These are phyloP conservation scores for Hyperopisus bebe DNA, from an alignment of 2,113 vertebrate species.

Conservation along the genomic window DNA sequence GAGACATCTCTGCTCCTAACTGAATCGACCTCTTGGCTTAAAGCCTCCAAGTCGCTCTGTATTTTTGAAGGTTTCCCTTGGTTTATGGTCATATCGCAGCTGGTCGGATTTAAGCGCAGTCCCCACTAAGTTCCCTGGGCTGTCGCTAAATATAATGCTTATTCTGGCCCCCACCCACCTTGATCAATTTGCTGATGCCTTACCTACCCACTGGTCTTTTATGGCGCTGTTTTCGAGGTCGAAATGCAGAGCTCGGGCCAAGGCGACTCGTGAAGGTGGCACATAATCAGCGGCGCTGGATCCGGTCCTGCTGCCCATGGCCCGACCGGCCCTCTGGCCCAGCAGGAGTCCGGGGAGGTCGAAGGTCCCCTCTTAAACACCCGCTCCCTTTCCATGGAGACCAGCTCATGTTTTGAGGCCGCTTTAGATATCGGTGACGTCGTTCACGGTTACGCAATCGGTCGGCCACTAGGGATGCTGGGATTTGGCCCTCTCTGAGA, in stretches of 20 bases:
- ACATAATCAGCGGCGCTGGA: neutral
- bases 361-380: neutral
- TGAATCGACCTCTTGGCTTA: neutral
- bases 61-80: neutral
- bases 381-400: constrained; percentile 22
- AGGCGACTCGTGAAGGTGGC: neutral
- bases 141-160: neutral
- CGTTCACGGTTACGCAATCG: neutral
- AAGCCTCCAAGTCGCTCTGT: neutral
- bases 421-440: neutral
- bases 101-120: neutral
- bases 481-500: neutral
- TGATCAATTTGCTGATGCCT: neutral
- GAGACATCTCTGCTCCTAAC: neutral
- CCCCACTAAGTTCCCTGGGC: neutral
- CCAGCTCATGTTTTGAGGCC: neutral
- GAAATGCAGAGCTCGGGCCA: neutral
- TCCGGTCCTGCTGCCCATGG: neutral
- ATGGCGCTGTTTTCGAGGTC: neutral
- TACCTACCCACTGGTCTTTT: neutral
- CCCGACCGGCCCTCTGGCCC: neutral
- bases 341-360: neutral
- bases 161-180: neutral
- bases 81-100: neutral
- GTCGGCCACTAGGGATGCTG: neutral